Evolutionary conservation across 2,113 vertebrate species (phyloP).

Genomic region (Azemiops feae): DNA sequence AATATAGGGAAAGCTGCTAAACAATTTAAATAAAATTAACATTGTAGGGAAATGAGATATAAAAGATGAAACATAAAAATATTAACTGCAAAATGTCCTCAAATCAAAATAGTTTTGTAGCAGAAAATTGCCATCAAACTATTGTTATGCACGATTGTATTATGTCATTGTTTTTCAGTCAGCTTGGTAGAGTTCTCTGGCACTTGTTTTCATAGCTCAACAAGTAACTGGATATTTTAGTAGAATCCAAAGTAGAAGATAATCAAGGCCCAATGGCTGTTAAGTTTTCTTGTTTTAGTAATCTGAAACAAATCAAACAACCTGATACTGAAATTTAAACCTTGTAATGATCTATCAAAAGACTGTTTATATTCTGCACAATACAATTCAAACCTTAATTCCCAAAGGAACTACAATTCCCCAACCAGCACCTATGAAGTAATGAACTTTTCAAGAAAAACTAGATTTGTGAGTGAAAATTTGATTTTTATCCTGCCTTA

Average conservation of each 20-base stretch:
- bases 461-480: neutral
- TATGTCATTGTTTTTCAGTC: neutral
- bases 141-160: neutral
- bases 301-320: neutral
- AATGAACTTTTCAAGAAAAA: neutral
- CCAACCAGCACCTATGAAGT: neutral
- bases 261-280: neutral
- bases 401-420: neutral
- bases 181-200: neutral
- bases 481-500: neutral
- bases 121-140: neutral
- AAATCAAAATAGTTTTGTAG: neutral
- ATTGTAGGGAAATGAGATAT: neutral
- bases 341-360: neutral
- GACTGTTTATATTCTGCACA: neutral
- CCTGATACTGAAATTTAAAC: neutral
- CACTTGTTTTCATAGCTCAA: neutral
- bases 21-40: neutral
- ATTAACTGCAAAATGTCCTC: neutral
- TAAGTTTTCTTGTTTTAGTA: neutral
- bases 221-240: neutral
- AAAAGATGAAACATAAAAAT: too few relatives aligned
- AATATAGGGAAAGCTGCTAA: neutral
- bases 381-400: neutral
- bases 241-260: neutral